Evolutionary conservation across 2,888 invertebrate species (phyloP).

Genomic region (Caenorhabditis japonica): DNA sequence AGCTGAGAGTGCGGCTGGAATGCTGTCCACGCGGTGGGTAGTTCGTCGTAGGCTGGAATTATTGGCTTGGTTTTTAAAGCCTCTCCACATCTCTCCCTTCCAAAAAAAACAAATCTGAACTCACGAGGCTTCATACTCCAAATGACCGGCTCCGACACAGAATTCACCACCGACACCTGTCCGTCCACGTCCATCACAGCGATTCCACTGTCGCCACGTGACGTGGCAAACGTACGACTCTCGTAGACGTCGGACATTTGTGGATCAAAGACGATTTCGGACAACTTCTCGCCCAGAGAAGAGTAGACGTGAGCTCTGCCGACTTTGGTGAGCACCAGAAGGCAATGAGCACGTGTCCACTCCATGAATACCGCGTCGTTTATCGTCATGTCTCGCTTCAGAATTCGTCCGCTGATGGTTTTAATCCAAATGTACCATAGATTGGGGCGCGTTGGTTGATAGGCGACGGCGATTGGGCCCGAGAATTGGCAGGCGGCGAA

Average conservation of each 20-base stretch:
- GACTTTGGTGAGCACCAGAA: conserved; percentile 43
- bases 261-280: conserved; percentile 40
- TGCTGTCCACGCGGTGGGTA: conserved; percentile 58
- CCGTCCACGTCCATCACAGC: conserved; percentile 63
- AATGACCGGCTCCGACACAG: conserved; percentile 61
- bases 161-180: conserved; percentile 60
- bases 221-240: conserved; percentile 41
- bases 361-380: conserved; percentile 53
- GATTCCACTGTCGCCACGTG: conserved; percentile 58
- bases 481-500: conserved; percentile 65
- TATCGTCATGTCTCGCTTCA: conserved; percentile 47
- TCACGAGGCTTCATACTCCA: conserved; percentile 62
- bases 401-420: conserved; percentile 50
- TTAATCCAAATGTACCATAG: conserved; percentile 55
- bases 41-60: conserved; percentile 49
- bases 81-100: too few relatives aligned
- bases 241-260: conserved; percentile 47
- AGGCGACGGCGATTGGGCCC: conserved; percentile 60
- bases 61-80: too few relatives aligned
- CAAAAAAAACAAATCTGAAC: conserved; percentile 14
- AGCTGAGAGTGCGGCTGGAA: conserved; percentile 57
- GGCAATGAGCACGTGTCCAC: conserved; percentile 64
- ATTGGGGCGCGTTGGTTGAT: conserved; percentile 14
- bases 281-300: conserved; percentile 51
- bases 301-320: conserved; percentile 54